Percentiles rank a stretch among this genome's conserved stretches.
These are phyloP conservation scores for Probaryconus sp. DNA, from an alignment of 1,140 invertebrate species.

Conservation along the genomic window DNA sequence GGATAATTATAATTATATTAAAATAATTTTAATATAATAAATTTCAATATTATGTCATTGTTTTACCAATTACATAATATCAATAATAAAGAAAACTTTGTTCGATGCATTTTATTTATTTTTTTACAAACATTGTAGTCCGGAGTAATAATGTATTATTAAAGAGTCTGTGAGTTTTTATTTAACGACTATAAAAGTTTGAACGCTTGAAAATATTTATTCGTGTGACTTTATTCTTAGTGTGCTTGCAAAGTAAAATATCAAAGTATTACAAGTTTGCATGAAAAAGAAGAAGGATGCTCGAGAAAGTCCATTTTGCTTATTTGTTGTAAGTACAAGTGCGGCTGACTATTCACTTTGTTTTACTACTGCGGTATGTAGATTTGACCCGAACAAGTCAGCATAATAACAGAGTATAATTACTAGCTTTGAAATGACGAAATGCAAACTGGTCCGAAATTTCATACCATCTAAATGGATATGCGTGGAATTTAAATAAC, in stretches of 20 bases:
- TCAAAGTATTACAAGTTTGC: conserved; percentile 24
- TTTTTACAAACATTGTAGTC: no score
- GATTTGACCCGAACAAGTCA: conserved; percentile 56
- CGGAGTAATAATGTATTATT: no score
- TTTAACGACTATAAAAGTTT: no score
- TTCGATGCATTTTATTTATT: no score
- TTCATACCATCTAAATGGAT: conserved; percentile 55
- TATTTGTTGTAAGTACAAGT: conserved; percentile 34
- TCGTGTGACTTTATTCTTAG: neutral
- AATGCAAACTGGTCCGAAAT: conserved; percentile 60
- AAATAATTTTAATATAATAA: no score
- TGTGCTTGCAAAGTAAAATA: conserved; percentile 5
- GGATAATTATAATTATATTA: no score
- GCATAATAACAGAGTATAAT: conserved; percentile 59
- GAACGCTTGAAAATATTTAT: conserved; percentile 26
- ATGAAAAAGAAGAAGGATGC: conserved; percentile 22
- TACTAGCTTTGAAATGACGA: conserved; percentile 60
- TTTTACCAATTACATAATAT: no score
- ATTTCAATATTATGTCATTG: no score
- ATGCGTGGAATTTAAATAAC: conserved; percentile 70
- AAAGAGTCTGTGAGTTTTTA: no score
- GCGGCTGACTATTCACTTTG: conserved; percentile 54
- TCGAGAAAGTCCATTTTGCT: conserved; percentile 18
- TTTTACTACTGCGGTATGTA: conserved; percentile 59
- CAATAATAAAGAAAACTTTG: no score